Evolutionary conservation across 2,888 invertebrate species (phyloP).

Genomic region (Vanessa cardui): DNA sequence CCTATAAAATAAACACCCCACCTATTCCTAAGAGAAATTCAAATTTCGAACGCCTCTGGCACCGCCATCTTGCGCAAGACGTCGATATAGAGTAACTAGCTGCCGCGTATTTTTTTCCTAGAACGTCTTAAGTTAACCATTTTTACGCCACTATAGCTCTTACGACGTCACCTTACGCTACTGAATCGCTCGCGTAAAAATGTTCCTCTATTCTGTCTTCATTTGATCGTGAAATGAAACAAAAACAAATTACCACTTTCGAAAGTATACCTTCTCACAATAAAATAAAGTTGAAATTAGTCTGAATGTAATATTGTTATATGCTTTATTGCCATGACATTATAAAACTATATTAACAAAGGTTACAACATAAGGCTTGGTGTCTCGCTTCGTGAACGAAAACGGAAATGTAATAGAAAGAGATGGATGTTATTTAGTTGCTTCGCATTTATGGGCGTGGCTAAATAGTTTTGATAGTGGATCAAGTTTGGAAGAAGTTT

Average conservation of each 20-base stretch:
- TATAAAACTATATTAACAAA: constrained; percentile 76
- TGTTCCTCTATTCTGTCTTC: constrained; percentile 65
- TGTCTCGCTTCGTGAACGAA: constrained; percentile 57
- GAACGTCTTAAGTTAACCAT: constrained; percentile 80
- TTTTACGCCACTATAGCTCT: constrained; percentile 81
- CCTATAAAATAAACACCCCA: constrained; percentile 65
- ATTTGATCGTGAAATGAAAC: constrained; percentile 41
- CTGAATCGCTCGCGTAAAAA: constrained; percentile 81
- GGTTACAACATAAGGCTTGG: constrained; percentile 60
- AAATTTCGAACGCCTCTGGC: constrained; percentile 76
- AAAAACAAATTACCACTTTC: constrained; percentile 27
- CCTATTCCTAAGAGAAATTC: constrained; percentile 80
- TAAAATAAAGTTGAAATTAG: constrained; percentile 28
- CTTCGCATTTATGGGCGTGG: constrained; percentile 61
- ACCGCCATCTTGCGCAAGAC: constrained; percentile 81
- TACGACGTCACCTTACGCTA: constrained; percentile 75
- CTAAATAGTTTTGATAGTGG: constrained; percentile 74
- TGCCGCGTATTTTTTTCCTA: constrained; percentile 72
- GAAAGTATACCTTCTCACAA: background rate
- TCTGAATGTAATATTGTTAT: constrained; percentile 33
- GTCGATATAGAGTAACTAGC: constrained; percentile 80
- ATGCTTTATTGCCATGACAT: constrained; percentile 41
- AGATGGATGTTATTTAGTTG: constrained; percentile 50
- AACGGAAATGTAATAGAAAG: constrained; percentile 50
- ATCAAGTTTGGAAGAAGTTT: constrained; percentile 79